Conservation (phyloP, 2,797 vertebrate genomes). For the Chaunax sp. region DNA sequence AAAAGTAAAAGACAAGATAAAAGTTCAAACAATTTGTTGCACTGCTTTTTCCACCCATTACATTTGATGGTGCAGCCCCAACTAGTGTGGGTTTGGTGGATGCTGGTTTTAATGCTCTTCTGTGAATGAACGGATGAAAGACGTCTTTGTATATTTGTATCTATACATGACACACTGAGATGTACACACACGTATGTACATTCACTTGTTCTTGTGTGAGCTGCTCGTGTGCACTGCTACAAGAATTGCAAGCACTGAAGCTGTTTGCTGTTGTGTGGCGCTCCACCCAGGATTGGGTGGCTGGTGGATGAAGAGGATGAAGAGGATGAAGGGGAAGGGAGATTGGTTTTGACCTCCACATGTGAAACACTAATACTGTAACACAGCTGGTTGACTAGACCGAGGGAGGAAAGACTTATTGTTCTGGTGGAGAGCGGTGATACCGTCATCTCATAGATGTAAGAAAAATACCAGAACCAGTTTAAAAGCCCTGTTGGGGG, state of each 20-base stretch:
- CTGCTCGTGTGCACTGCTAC: slow-evolving; percentile 3
- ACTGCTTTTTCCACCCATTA: too few species aligned
- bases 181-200: neutral
- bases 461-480: neutral
- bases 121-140: too few species aligned
- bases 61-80: too few species aligned
- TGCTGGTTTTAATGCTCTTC: too few species aligned
- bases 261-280: too few species aligned
- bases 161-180: too few species aligned
- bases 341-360: slow-evolving; percentile 74
- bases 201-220: neutral
- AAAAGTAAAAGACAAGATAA: too few species aligned
- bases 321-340: slow-evolving; percentile 42
- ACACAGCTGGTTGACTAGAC: slow-evolving; percentile 54
- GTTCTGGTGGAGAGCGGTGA: neutral
- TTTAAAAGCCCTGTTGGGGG: neutral
- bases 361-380: slow-evolving; percentile 61
- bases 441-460: neutral
- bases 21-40: too few species aligned
- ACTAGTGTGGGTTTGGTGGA: too few species aligned
- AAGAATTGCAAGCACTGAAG: too few species aligned
- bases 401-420: slow-evolving; percentile 16
- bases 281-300: slow-evolving; percentile 7
- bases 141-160: too few species aligned
- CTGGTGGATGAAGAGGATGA: slow-evolving; percentile 38